These are phyloP conservation scores for Platalea minor DNA, from an alignment of 2,797 vertebrate species.

Conservation along the genomic window DNA sequence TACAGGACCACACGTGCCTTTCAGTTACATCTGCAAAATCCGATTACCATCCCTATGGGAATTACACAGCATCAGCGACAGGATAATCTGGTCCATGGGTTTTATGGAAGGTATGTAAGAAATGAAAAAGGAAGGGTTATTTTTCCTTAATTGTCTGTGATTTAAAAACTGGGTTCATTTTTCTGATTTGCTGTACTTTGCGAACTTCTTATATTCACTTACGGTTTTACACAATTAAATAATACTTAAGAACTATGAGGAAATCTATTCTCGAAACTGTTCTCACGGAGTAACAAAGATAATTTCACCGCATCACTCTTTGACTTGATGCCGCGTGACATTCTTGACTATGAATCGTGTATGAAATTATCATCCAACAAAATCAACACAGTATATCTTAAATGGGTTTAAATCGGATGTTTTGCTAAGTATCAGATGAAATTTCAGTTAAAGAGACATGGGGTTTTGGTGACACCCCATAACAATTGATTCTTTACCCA, in stretches of 20 bases:
- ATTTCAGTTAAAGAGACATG: neutral
- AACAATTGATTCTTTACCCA: neutral
- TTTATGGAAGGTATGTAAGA: neutral
- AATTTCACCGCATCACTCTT: neutral
- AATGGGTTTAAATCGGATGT: neutral
- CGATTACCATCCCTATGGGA: neutral
- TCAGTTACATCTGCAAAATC: neutral
- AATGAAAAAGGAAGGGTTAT: neutral
- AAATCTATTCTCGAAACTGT: neutral
- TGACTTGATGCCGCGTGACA: neutral
- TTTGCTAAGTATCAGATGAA: neutral
- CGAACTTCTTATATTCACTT: neutral
- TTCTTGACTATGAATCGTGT: neutral
- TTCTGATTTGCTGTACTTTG: neutral
- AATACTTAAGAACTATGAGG: neutral
- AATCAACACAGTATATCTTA: neutral
- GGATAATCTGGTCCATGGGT: neutral
- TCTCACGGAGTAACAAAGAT: neutral
- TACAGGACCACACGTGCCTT: neutral
- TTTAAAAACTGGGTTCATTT: neutral
- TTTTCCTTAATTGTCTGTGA: neutral
- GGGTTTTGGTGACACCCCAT: neutral
- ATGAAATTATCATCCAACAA: neutral
- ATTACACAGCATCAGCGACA: neutral
- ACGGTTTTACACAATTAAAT: neutral